Conservation (phyloP, 2,888 invertebrate genomes). For the Agrilus mali region DNA sequence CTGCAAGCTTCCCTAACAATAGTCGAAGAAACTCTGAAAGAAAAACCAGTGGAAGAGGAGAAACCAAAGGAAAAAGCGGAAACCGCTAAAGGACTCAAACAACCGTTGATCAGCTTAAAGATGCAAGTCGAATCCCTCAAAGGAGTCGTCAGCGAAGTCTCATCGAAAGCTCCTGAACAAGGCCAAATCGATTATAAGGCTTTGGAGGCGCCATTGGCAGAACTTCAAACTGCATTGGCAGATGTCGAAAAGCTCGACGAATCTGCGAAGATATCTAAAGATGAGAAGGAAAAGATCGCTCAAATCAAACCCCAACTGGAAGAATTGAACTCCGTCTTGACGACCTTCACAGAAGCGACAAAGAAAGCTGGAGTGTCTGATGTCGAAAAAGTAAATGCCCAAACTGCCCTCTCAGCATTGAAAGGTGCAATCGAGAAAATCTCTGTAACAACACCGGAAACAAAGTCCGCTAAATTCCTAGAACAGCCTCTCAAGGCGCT, state of each 20-base stretch:
- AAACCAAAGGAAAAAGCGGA: too few species aligned
- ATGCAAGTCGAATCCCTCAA: too few species aligned
- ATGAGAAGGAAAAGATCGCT: too few species aligned
- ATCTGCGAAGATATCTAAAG: too few species aligned
- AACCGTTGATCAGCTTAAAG: too few species aligned
- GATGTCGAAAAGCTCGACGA: neutral
- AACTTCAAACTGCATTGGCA: slow-evolving; percentile 1
- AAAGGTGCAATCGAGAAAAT: slow-evolving; percentile 7
- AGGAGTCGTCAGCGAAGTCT: too few species aligned
- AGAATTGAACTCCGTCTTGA: too few species aligned
- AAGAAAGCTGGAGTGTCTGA: slow-evolving; percentile 15
- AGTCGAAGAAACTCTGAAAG: neutral
- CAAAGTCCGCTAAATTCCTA: slow-evolving; percentile 1
- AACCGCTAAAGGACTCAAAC: too few species aligned
- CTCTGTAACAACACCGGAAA: neutral
- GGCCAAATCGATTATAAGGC: neutral
- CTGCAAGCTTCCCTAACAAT: neutral
- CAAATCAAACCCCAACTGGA: too few species aligned
- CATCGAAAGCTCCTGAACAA: too few species aligned
- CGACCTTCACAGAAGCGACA: neutral
- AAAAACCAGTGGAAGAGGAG: too few species aligned
- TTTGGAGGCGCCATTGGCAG: slow-evolving; percentile 3
- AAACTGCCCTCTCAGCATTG: slow-evolving; percentile 11
- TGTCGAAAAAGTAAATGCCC: slow-evolving; percentile 11
- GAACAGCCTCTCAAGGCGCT: slow-evolving; percentile 3